Conservation (phyloP, 2,888 invertebrate species). For the Hypselothyrea guttata region DNA sequence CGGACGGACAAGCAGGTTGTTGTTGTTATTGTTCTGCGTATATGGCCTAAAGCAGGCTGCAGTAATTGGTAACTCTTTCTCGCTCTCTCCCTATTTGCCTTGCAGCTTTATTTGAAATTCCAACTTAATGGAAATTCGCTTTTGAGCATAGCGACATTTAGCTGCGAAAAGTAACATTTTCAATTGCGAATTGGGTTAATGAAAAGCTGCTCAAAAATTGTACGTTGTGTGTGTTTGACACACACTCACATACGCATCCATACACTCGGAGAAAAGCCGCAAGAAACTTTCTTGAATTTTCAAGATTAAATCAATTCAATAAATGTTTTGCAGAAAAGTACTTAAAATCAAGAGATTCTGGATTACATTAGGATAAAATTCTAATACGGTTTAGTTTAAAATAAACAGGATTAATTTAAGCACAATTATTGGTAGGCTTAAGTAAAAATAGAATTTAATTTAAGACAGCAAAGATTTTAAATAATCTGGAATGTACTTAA, state of each 20-base stretch:
- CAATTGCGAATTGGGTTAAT: constrained; percentile 27
- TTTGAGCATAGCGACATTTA: constrained; percentile 34
- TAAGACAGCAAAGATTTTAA: too few species aligned
- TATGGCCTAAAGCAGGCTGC: constrained; percentile 7
- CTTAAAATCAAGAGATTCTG: too few species aligned
- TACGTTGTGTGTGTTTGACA: constrained; percentile 9
- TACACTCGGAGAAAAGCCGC: too few species aligned
- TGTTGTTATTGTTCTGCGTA: not conserved
- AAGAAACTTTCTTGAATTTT: too few species aligned
- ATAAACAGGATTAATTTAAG: too few species aligned
- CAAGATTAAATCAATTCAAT: too few species aligned
- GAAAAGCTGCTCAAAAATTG: constrained; percentile 22
- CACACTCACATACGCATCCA: not conserved
- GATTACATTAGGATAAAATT: too few species aligned
- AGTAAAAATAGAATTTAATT: too few species aligned
- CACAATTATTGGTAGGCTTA: too few species aligned
- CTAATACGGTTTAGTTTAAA: too few species aligned
- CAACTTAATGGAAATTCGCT: constrained; percentile 41
- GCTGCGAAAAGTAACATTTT: constrained; percentile 10
- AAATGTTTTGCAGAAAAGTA: too few species aligned
- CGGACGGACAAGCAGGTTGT: constrained; percentile 5
- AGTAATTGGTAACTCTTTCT: constrained; percentile 30
- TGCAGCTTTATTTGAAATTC: constrained; percentile 29
- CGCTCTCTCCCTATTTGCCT: constrained; percentile 5
- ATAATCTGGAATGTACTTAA: too few species aligned